Evolutionary conservation across 2,888 invertebrate genomes (phyloP), one percentile per base, ranked within the genome.

Genomic region (Caenorhabditis wallacei): DNA sequence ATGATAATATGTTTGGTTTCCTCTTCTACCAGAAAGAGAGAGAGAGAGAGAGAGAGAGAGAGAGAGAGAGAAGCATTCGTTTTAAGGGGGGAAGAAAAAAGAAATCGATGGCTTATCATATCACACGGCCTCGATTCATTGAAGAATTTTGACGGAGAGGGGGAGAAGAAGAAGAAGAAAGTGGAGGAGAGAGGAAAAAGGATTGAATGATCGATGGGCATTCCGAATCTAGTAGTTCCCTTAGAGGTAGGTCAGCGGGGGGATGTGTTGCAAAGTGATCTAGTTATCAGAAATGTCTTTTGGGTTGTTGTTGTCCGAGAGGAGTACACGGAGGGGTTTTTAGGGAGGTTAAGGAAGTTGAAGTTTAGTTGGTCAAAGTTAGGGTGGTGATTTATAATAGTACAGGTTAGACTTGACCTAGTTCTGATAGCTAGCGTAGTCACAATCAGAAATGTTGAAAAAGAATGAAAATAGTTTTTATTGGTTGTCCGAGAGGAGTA

Each of bases 81-180:
- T 43, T 64, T 64, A 63, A 43, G 24, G 61, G 35, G 22, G 22
- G 16, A 72, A n/a, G n/a, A n/a, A n/a, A n/a, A n/a, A n/a, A n/a
- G n/a, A n/a, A 63, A 72, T 74, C 72, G 72, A 76, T 68, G 35
- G 78, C 78, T 78, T 78, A 78, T 78, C 78, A 78, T 78, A 78
- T 78, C 78, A 78, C 53, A 70, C 69, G 78, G 78, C 78, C 78
- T 78, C 78, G 46, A 69, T 78, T 78, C 59, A 5, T 10, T 22
- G 22, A 40, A 18, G 18, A 35, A 30, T n/a, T n/a, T n/a, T n/a
- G 16, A 30, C 30, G 30, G 30, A 30, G 30, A 30, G 30, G 30
- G 30, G 30, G 30, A n/a, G n/a, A n/a, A 35, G 35, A 35, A 56
- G 30, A 30, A 35, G 8, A n/a, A 30, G 18, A n/a, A 18, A 37